These are phyloP conservation scores for Gymnorhina tibicen DNA, from an alignment of 2,113 vertebrate species.

Conservation along the genomic window DNA sequence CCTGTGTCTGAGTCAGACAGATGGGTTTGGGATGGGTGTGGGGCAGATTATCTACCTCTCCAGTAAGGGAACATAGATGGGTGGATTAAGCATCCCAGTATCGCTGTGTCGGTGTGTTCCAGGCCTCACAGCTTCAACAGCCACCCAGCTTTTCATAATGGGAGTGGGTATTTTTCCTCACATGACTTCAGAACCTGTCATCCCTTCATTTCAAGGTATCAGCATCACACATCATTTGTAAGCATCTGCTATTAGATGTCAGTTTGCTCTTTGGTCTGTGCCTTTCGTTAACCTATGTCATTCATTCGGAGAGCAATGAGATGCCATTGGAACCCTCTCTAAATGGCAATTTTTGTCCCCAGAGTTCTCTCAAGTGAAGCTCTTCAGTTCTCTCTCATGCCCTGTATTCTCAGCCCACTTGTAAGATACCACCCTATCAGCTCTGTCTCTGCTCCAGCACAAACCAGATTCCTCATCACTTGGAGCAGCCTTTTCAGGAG, in stretches of 20 bases:
- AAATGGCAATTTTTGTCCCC: background rate
- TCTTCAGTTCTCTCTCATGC: background rate
- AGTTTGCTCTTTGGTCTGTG: background rate
- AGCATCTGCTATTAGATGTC: background rate
- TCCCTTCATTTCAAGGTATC: background rate
- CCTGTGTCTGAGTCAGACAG: background rate
- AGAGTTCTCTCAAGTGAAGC: background rate
- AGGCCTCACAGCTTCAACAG: background rate
- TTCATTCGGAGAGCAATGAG: background rate
- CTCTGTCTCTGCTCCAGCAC: background rate
- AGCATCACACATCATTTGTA: background rate
- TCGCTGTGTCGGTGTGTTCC: fast-evolving
- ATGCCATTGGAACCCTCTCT: background rate
- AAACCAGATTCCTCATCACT: background rate
- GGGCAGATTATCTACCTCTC: background rate
- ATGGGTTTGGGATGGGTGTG: background rate
- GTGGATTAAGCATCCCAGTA: background rate
- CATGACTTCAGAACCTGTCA: background rate
- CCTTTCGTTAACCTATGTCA: background rate
- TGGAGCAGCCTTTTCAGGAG: background rate
- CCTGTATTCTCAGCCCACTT: background rate
- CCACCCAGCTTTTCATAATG: background rate
- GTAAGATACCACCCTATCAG: background rate
- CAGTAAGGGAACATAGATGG: background rate
- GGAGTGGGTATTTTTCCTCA: fast-evolving